Percentiles rank a stretch among this genome's conserved stretches.
These are phyloP conservation scores for Alcis repandata DNA, from an alignment of 2,888 invertebrate species.

Conservation along the genomic window DNA sequence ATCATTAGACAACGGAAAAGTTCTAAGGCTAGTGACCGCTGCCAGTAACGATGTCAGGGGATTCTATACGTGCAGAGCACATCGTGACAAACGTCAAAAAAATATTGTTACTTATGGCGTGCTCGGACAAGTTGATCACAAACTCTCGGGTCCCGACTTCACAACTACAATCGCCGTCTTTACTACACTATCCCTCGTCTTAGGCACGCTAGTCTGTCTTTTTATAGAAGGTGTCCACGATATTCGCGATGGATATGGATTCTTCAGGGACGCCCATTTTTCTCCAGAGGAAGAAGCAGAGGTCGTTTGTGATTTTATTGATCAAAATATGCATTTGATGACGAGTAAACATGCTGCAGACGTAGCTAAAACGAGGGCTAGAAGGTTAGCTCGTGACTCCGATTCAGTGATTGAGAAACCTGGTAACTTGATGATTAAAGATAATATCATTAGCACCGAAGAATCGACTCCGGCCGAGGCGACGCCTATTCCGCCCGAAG, in stretches of 20 bases:
- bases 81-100: constrained; percentile 62
- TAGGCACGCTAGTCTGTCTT: constrained; percentile 71
- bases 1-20: constrained; percentile 69
- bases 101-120: constrained; percentile 81
- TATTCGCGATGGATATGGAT: constrained; percentile 74
- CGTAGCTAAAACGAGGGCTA: constrained; percentile 69
- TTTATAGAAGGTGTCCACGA: constrained; percentile 74
- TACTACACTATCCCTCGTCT: constrained; percentile 68
- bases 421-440: constrained; percentile 60
- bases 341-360: constrained; percentile 65
- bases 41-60: constrained; percentile 71
- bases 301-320: constrained; percentile 73
- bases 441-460: constrained; percentile 47
- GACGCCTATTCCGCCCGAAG: constrained; percentile 67
- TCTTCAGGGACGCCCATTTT: constrained; percentile 75
- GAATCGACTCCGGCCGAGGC: constrained; percentile 53
- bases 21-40: constrained; percentile 68
- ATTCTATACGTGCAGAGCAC: constrained; percentile 77
- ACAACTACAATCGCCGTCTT: constrained; percentile 69
- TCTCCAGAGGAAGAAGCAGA: constrained; percentile 74
- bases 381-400: constrained; percentile 59
- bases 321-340: constrained; percentile 66
- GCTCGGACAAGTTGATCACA: constrained; percentile 66
- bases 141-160: constrained; percentile 65
- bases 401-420: constrained; percentile 71